Evolutionary conservation across 2,113 vertebrate genomes (phyloP), one percentile per base, ranked within the genome.

Genomic region (Mirounga angustirostris): DNA sequence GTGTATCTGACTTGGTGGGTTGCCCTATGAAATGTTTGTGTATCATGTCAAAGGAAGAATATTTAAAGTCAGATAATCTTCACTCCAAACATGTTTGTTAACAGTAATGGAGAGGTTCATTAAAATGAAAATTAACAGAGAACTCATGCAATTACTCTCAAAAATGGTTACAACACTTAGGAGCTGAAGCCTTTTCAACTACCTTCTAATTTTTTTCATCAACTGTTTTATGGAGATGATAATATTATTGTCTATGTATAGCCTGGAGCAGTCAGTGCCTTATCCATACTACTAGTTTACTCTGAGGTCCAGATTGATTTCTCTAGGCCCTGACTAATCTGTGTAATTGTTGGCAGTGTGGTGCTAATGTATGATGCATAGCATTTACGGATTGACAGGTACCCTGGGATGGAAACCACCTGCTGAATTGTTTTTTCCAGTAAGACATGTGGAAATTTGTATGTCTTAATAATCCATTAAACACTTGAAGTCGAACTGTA

Each of bases 81-180:
- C 43, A 33, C 46, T 93, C 9, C 50, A 91, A 93, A 96, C 74
- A 67, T 30, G 90, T 0, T 73, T 95, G 90, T 78, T 95, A 78
- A 33, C 65, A 85, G 56, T 88, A 86, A 91, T 85, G 52, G 93
- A 88, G 63, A 59, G 7, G 52, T 80, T 87, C 81, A 30, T 89
- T 95, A 92, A 84, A 95, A 89, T 95, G 59, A 88, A 91, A 81
- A 85, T 95, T 95, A 18, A 43, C 56, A 92, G 89, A 87, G n/a
- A 84, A 84, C 36, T 95, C 59, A 46, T 61, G 58, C 88, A 73
- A 28, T 84, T 71, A 89, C 40, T 94, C 40, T 74, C 88, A 82
- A 91, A 79, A 97, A 46, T 87, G 26, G 40, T 91, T 97, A 78
- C 91, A 88, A 73, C 50, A 92, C 61, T 87, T 46, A 40, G 28